These are phyloP conservation scores for Aphidius gifuensis DNA, from an alignment of 1,140 invertebrate genomes.

Conservation along the genomic window DNA sequence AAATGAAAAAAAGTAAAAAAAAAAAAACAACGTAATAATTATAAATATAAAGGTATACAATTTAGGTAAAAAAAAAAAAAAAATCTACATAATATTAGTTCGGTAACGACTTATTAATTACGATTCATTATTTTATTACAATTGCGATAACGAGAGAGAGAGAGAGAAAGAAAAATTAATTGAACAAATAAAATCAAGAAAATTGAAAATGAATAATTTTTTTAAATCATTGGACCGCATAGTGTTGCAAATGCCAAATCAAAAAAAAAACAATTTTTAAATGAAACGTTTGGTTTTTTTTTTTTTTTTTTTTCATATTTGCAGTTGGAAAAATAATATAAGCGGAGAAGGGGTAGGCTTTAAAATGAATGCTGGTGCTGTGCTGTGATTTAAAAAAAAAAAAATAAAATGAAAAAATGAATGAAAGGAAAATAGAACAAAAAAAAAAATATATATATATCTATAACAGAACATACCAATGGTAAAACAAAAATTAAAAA, in stretches of 20 bases:
- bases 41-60: constrained; percentile 32
- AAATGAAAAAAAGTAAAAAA: constrained; percentile 19
- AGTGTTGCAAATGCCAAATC: constrained; percentile 44
- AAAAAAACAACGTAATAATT: constrained; percentile 34
- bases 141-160: constrained; percentile 30
- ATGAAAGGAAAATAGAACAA: constrained; percentile 18
- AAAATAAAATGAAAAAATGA: constrained; percentile 29
- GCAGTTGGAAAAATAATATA: constrained; percentile 19
- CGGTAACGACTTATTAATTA: constrained; percentile 37
- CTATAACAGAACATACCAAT: constrained; percentile 17
- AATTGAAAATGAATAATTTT: too few relatives aligned
- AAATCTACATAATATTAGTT: constrained; percentile 47
- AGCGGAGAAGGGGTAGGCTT: constrained; percentile 43
- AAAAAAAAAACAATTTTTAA: constrained; percentile 31
- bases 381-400: constrained; percentile 49
- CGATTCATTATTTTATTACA: constrained; percentile 43
- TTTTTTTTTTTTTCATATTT: constrained; percentile 24
- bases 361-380: constrained; percentile 51
- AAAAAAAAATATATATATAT: constrained; percentile 1
- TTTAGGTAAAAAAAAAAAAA: constrained; percentile 26
- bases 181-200: constrained; percentile 4
- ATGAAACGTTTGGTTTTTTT: constrained; percentile 28
- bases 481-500: too few relatives aligned
- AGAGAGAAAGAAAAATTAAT: constrained; percentile 19
- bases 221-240: constrained; percentile 33